A percentile compares a stretch with the other conserved stretches of the same genome.
Conservation (phyloP, 2,113 vertebrate genomes). For the Macrotus californicus region DNA sequence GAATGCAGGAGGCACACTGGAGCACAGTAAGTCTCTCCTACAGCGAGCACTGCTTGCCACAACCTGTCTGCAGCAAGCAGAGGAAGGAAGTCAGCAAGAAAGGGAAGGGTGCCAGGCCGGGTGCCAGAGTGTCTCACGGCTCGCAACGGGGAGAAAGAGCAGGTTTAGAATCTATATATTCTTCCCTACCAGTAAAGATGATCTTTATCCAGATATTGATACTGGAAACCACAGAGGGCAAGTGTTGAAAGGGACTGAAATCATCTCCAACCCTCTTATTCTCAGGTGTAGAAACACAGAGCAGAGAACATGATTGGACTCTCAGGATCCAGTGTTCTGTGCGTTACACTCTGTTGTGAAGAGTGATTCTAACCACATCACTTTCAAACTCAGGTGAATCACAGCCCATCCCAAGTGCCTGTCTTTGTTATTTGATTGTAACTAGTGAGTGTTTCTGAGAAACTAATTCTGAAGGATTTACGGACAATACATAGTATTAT, state of each 20-base stretch:
- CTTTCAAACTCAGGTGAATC: not conserved
- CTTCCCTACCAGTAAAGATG: not conserved
- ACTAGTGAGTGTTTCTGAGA: not conserved
- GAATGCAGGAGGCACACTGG: constrained; percentile 20
- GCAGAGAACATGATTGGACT: not conserved
- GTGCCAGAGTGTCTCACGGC: constrained; percentile 40
- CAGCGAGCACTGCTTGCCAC: constrained; percentile 24
- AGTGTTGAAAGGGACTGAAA: not conserved
- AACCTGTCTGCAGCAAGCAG: constrained; percentile 27
- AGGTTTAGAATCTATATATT: not conserved
- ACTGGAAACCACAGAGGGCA: not conserved
- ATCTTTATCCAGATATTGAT: not conserved
- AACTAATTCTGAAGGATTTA: constrained; percentile 7
- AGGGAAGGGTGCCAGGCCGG: not conserved
- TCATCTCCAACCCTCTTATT: not conserved
- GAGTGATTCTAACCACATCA: not conserved
- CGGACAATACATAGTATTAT: not conserved
- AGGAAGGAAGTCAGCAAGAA: constrained; percentile 58
- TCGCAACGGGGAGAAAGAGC: not conserved
- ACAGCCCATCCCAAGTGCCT: not conserved
- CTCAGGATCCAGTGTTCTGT: not conserved
- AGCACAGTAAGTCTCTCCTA: constrained; percentile 20
- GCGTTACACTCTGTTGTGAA: not conserved
- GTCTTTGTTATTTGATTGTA: constrained; percentile 22
- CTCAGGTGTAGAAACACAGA: not conserved